These are phyloP conservation scores for Salvelinus sp. DNA, from an alignment of 2,113 vertebrate species.

Conservation along the genomic window DNA sequence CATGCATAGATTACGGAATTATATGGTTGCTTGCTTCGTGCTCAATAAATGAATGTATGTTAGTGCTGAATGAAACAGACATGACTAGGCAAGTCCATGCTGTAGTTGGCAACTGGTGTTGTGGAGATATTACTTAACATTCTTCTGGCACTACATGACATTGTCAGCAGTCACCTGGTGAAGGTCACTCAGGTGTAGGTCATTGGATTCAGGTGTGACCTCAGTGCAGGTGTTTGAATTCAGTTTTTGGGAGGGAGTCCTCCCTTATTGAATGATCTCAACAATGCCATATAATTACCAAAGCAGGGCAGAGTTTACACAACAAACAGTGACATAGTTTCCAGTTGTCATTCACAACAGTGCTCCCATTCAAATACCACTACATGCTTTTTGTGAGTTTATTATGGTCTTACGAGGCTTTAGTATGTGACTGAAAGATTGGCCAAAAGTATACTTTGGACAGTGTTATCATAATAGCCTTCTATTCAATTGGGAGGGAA, in stretches of 20 bases:
- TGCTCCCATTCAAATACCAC: background rate
- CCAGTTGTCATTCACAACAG: conserved; percentile 48
- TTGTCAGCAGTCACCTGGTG: conserved; percentile 54
- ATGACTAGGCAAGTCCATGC: background rate
- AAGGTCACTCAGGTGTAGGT: conserved; percentile 57
- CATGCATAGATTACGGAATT: no score
- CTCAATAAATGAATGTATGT: background rate
- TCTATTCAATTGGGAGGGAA: background rate
- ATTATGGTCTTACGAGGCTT: background rate
- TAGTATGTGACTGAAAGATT: no score
- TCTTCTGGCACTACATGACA: conserved; percentile 40
- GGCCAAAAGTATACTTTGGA: no score
- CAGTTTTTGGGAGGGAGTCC: background rate
- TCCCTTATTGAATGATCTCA: conserved; percentile 16
- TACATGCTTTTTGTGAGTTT: conserved; percentile 15
- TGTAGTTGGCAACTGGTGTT: background rate
- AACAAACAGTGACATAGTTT: conserved; percentile 40
- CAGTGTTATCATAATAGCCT: background rate
- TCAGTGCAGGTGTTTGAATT: background rate
- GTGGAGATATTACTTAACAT: background rate
- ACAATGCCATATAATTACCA: conserved; percentile 21
- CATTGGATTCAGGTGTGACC: conserved; percentile 1
- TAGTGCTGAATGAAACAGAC: background rate
- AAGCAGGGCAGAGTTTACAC: conserved; percentile 41
- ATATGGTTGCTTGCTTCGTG: background rate